Evolutionary conservation across 1,140 invertebrate genomes (phyloP).

Genomic region (Branchinecta lynchi): DNA sequence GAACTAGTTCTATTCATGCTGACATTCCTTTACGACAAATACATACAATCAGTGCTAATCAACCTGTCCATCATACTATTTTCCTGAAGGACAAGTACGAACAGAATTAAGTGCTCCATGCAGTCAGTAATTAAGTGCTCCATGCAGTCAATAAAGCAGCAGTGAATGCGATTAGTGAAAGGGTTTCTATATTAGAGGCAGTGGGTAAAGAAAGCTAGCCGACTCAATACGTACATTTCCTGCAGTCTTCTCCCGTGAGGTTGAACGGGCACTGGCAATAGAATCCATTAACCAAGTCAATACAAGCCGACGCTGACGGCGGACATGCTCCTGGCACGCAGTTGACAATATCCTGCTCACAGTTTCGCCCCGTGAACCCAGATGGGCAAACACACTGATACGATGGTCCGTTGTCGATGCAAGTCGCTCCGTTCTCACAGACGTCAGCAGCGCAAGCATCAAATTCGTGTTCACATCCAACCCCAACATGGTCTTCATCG

Average conservation of each 20-base stretch:
- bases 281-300: constrained; percentile 79
- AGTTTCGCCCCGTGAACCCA: constrained; percentile 57
- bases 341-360: constrained; percentile 79
- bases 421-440: constrained; percentile 84
- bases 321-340: constrained; percentile 89
- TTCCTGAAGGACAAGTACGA: too few species aligned
- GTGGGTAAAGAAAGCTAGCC: too few species aligned
- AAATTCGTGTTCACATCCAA: constrained; percentile 84
- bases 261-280: constrained; percentile 94
- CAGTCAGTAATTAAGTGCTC: not conserved
- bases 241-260: constrained; percentile 84
- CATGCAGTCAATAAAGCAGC: not conserved
- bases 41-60: too few species aligned
- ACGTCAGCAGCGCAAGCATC: constrained; percentile 72
- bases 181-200: too few species aligned
- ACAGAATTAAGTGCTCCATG: too few species aligned
- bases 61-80: too few species aligned
- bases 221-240: constrained; percentile 54
- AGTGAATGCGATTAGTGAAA: constrained; percentile 6
- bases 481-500: constrained; percentile 61
- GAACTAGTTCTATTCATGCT: too few species aligned
- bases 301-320: constrained; percentile 68
- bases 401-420: constrained; percentile 61
- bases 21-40: too few species aligned
- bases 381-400: constrained; percentile 72